Conservation (phyloP, 2,797 vertebrate genomes). For the Cynodonichthys magdalenae region DNA sequence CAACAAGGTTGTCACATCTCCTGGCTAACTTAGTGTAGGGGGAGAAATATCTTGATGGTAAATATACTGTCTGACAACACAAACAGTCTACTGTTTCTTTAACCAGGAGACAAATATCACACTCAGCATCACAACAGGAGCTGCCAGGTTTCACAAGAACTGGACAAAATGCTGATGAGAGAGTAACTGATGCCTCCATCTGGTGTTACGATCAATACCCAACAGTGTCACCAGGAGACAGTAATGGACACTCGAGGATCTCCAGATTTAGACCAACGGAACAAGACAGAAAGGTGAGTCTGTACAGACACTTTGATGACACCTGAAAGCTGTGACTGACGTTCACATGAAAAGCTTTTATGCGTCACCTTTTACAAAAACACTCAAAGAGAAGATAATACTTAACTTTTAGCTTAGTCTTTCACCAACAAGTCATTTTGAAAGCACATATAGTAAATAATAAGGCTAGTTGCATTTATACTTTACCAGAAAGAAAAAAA, state of each 20-base stretch:
- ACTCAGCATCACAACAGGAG: constrained; percentile 5
- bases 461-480: too few species aligned
- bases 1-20: constrained; percentile 80
- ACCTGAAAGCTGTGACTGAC: constrained; percentile 2
- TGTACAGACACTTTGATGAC: constrained; percentile 15
- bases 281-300: constrained; percentile 36
- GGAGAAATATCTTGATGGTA: constrained; percentile 46
- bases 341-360: constrained; percentile 1
- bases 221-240: constrained; percentile 33
- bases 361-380: background rate
- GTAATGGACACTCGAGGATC: constrained; percentile 39
- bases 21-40: constrained; percentile 80
- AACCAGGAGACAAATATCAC: constrained; percentile 4
- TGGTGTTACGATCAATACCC: constrained; percentile 52
- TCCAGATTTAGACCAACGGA: constrained; percentile 47
- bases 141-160: constrained; percentile 42
- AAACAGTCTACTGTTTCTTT: constrained; percentile 29
- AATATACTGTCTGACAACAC: constrained; percentile 26
- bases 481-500: too few species aligned
- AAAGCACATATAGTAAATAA: too few species aligned
- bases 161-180: constrained; percentile 54
- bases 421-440: background rate
- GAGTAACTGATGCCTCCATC: constrained; percentile 46
- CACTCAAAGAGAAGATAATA: background rate
- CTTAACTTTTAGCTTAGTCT: background rate